Evolutionary conservation across 2,797 vertebrate species (phyloP), one percentile per base, ranked within the genome.

Genomic region (Mallotus villosus): DNA sequence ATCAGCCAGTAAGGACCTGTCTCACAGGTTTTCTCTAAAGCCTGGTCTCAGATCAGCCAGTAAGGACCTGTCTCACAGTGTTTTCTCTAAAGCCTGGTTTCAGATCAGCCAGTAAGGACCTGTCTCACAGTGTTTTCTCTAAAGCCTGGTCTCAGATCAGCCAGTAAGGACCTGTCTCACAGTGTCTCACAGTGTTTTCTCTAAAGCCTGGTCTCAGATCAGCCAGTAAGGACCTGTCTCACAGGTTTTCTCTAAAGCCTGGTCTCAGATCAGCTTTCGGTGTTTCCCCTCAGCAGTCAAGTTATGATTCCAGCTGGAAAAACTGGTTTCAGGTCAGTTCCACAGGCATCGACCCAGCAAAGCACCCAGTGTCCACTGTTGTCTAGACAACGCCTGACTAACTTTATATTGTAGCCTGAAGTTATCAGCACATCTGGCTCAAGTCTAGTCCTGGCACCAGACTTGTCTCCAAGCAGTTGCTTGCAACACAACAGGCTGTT

Each of bases 401-500:
- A 75, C 72, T 73, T 68, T 32, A 60, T 67, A 21, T 72, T 59
- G 77, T 82, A 84, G 60, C 72, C 80, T 76, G 27, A 63, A 70
- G 25, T 76, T 72, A 57, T 82, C 74, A 74, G 55, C 55, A 83
- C 80, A 80, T 82, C 75, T 85, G 81, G 74, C 46, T 21, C 70
- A 68, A 67, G 71, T 22, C 0, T 78, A 49, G 16, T 41, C 73
- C 69, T 76, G 78, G 66, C 73, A 32, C 37, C 32, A 61, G 62
- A 65, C 55, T 12, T 2, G n/a, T 60, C 71, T 5, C 7, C 61
- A 22, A 49, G 37, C 53, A 74, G 67, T 9, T 64, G 25, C 27
- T 63, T 32, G 60, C 3, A 66, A 51, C 41, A 21, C 19, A 41
- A 5, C 19, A 21, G 0, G 37, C 37, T 65, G 41, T 64, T 16